phyloP scores from a whole-genome alignment of 2,888 invertebrate species.

The Drosophila fungiperda region DNA sequence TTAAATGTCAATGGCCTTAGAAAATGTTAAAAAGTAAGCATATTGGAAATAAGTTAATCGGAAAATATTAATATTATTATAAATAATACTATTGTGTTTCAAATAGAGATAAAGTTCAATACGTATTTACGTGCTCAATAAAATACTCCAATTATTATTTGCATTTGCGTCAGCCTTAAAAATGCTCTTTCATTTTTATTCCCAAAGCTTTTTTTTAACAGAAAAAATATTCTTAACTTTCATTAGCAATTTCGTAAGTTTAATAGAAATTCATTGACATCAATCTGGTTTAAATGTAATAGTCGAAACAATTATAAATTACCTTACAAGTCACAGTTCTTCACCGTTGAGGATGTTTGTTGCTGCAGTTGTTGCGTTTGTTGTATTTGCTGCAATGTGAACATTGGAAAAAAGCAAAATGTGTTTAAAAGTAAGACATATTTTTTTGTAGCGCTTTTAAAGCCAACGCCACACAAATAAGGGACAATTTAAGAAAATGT shows the following conservation, averaged over 20 bases:
- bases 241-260: background rate
- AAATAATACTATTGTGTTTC: background rate
- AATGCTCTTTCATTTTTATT: background rate
- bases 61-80: background rate
- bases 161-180: background rate
- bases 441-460: conserved; percentile 22
- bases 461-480: conserved; percentile 27
- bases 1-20: conserved; percentile 35
- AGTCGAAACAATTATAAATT: background rate
- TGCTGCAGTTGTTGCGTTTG: conserved; percentile 2
- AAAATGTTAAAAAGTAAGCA: conserved; percentile 7
- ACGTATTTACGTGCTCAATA: background rate
- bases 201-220: background rate
- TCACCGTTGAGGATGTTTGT: conserved; percentile 3
- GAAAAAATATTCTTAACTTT: background rate
- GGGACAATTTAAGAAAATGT: conserved; percentile 25
- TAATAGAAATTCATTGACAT: background rate
- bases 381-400: conserved; percentile 33
- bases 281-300: background rate
- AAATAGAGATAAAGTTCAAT: background rate
- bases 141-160: background rate
- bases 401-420: background rate
- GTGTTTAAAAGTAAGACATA: conserved; percentile 8
- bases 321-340: conserved; percentile 14
- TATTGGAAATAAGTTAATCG: conserved; percentile 10